Evolutionary conservation across 2,888 invertebrate genomes (phyloP).

Genomic region (Entomobrya multifasciata): DNA sequence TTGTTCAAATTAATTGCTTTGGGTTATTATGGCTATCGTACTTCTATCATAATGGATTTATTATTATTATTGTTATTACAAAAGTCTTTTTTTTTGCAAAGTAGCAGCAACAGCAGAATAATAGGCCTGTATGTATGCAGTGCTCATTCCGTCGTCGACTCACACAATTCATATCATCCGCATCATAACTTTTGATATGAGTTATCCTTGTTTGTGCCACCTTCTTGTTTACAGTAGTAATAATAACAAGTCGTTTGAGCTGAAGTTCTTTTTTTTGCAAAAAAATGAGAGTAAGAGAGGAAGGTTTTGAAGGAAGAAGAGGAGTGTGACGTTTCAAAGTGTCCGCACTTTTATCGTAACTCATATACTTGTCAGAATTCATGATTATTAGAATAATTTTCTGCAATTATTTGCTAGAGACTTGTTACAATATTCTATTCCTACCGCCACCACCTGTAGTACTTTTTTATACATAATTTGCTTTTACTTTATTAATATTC

Average conservation of each 20-base stretch:
- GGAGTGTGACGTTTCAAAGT: slow-evolving; percentile 51
- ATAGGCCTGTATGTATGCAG: slow-evolving; percentile 37
- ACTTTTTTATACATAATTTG: neutral
- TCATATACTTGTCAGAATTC: slow-evolving; percentile 64
- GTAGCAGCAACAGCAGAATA: neutral
- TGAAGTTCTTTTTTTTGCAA: neutral
- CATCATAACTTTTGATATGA: slow-evolving; percentile 6
- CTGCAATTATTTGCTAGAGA: slow-evolving; percentile 54
- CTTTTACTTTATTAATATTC: slow-evolving; percentile 48
- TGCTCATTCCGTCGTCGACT: slow-evolving; percentile 30
- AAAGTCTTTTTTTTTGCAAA: neutral
- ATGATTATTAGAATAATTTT: slow-evolving; percentile 64
- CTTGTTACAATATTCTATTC: neutral
- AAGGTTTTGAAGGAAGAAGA: neutral
- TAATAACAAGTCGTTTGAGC: slow-evolving; percentile 31
- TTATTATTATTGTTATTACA: slow-evolving; percentile 43
- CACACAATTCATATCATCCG: no score
- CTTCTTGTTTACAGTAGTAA: slow-evolving; percentile 65
- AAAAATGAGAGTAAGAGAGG: slow-evolving; percentile 29
- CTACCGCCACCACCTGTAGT: neutral
- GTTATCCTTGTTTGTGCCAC: slow-evolving; percentile 52
- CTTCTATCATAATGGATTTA: slow-evolving; percentile 70
- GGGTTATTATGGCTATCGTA: slow-evolving; percentile 69
- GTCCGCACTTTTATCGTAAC: slow-evolving; percentile 59
- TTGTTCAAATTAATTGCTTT: slow-evolving; percentile 72